Evolutionary conservation across 2,113 vertebrate species (phyloP).

Genomic region (Paramormyrops kingsleyae): DNA sequence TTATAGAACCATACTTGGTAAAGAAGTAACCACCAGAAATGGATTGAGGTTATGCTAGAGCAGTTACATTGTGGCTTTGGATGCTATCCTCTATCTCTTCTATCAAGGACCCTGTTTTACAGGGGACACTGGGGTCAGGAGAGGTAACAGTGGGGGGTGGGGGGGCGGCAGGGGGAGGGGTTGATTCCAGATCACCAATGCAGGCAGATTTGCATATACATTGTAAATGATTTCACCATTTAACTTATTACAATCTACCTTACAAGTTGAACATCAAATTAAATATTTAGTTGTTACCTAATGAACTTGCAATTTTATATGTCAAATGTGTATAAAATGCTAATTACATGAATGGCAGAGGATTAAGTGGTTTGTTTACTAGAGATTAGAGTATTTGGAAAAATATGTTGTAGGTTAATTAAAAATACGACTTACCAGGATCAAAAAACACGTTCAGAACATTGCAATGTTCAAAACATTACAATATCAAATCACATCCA

Average conservation of each 20-base stretch:
- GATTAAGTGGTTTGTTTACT: not conserved
- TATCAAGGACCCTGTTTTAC: not conserved
- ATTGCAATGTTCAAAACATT: not conserved
- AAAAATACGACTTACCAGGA: not conserved
- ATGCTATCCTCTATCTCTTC: not conserved
- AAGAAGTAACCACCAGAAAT: not conserved
- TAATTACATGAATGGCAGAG: not conserved
- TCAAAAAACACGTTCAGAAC: not conserved
- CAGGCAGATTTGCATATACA: not conserved
- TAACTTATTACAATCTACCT: not conserved
- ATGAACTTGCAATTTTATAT: not conserved
- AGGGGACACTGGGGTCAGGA: not conserved
- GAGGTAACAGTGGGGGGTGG: not conserved
- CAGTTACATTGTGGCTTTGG: not conserved
- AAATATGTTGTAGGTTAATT: not conserved
- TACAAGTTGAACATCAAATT: not conserved
- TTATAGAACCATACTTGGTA: not conserved
- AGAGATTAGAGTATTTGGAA: not conserved
- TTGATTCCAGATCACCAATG: not conserved
- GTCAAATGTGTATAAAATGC: not conserved
- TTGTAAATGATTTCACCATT: not conserved
- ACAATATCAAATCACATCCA: not conserved
- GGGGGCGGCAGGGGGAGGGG: too few relatives aligned
- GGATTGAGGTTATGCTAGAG: not conserved
- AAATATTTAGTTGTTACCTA: not conserved